Evolutionary conservation across 2,888 invertebrate species (phyloP).

Genomic region (Dorcus parallelipipedus): DNA sequence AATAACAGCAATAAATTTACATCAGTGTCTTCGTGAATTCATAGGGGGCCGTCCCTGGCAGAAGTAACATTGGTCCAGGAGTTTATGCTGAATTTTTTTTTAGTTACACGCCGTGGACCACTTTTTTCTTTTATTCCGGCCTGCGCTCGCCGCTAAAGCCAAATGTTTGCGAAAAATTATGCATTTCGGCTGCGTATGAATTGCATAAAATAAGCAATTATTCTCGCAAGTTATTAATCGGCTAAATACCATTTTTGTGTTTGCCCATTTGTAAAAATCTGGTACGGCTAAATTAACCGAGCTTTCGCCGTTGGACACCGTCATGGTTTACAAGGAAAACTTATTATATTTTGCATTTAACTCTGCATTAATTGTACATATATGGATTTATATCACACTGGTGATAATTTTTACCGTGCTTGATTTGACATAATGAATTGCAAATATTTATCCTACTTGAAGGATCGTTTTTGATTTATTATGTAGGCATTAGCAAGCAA

Average conservation of each 20-base stretch:
- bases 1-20: constrained; percentile 41
- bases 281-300: constrained; percentile 20
- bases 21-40: constrained; percentile 38
- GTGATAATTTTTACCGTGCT: background rate
- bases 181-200: constrained; percentile 3
- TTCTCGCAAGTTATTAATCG: constrained; percentile 21
- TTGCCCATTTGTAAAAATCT: constrained; percentile 30
- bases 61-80: constrained; percentile 31
- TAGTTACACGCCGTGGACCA: constrained; percentile 2
- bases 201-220: constrained; percentile 16
- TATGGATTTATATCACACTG: constrained; percentile 1
- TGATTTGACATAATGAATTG: too few species aligned
- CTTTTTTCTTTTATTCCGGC: constrained; percentile 10
- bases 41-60: constrained; percentile 38
- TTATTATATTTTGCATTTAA: constrained; percentile 1
- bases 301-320: constrained; percentile 23
- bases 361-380: background rate
- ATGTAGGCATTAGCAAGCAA: too few species aligned
- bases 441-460: too few species aligned
- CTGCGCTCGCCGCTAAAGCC: constrained; percentile 3
- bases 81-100: constrained; percentile 2
- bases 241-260: constrained; percentile 25
- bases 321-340: constrained; percentile 16
- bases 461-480: too few species aligned
- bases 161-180: constrained; percentile 8